A percentile compares a stretch with the other conserved stretches of the same genome.
These are phyloP conservation scores for Oscheius sp. DNA, from an alignment of 2,888 invertebrate species.

Conservation along the genomic window DNA sequence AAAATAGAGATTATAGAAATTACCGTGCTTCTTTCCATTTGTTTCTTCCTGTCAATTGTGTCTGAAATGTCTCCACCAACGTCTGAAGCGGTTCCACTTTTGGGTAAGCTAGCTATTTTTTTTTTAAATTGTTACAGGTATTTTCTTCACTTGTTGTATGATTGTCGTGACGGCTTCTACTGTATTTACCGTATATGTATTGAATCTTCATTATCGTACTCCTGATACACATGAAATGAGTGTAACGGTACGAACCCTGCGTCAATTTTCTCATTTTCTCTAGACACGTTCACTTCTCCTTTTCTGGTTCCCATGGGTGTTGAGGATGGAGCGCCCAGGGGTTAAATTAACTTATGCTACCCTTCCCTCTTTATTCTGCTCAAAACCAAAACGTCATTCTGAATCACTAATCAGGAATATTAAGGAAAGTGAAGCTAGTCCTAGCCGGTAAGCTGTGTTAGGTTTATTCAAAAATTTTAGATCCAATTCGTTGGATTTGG, in stretches of 20 bases:
- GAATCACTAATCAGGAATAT: conserved; percentile 68
- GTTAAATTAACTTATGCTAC: conserved; percentile 59
- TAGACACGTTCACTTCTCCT: conserved; percentile 66
- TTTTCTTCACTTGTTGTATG: conserved; percentile 71
- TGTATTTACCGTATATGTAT: conserved; percentile 70
- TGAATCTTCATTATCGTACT: conserved; percentile 70
- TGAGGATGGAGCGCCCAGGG: conserved; percentile 69
- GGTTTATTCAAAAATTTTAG: conserved; percentile 25
- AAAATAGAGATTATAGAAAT: conserved; percentile 62
- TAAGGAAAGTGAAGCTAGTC: conserved; percentile 61
- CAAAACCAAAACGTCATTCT: conserved; percentile 64
- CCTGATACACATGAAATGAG: conserved; percentile 70
- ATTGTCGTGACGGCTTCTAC: conserved; percentile 70
- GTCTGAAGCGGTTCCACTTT: conserved; percentile 97
- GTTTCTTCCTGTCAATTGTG: conserved; percentile 96
- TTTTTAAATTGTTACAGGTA: conserved; percentile 46
- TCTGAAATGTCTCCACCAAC: conserved; percentile 97
- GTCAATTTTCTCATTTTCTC: background rate
- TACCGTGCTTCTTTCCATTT: conserved; percentile 82
- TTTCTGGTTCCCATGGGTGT: conserved; percentile 69
- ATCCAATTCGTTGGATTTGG: conserved; percentile 61
- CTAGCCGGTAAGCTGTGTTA: conserved; percentile 13
- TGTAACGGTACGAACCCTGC: conserved; percentile 46
- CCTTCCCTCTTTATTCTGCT: conserved; percentile 62
- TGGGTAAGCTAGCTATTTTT: conserved; percentile 78